Conservation (phyloP, 1,140 invertebrate genomes). For the Cotesia glomerata region DNA sequence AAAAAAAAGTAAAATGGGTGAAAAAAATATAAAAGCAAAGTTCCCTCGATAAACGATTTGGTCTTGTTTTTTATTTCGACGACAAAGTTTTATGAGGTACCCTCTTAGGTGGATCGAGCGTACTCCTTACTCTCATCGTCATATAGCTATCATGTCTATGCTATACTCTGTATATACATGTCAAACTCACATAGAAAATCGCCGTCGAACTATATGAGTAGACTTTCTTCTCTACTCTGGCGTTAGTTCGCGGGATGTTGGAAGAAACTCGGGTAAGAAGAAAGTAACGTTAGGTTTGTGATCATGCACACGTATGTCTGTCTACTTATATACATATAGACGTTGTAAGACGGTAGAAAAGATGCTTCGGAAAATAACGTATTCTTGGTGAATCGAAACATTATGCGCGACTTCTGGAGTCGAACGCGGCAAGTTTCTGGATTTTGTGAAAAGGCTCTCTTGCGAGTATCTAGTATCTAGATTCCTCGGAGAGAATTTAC, state of each 20-base stretch:
- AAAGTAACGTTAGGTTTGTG: not conserved
- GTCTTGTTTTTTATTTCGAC: conserved; percentile 9
- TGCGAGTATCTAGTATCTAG: not conserved
- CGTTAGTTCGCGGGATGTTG: not conserved
- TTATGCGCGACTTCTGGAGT: conserved; percentile 12
- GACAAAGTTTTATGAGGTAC: conserved; percentile 11
- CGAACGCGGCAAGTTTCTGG: not conserved
- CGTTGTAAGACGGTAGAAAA: not conserved
- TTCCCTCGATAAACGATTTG: conserved; percentile 16
- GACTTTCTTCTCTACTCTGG: too few relatives aligned
- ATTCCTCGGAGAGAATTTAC: not conserved
- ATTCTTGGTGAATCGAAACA: conserved; percentile 27
- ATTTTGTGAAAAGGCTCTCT: conserved; percentile 14
- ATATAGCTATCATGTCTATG: not conserved
- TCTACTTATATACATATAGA: not conserved
- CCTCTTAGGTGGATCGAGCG: conserved; percentile 2
- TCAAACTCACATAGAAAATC: not conserved
- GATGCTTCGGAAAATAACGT: conserved; percentile 12
- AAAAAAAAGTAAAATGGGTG: not conserved
- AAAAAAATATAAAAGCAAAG: conserved; percentile 11
- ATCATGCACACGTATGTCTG: not conserved
- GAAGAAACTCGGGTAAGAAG: not conserved
- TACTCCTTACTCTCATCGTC: not conserved
- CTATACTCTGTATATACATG: not conserved
- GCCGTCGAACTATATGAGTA: conserved; percentile 1